phyloP scores from a whole-genome alignment of 2,797 vertebrate genomes.

The Malacoctenus gilli region DNA sequence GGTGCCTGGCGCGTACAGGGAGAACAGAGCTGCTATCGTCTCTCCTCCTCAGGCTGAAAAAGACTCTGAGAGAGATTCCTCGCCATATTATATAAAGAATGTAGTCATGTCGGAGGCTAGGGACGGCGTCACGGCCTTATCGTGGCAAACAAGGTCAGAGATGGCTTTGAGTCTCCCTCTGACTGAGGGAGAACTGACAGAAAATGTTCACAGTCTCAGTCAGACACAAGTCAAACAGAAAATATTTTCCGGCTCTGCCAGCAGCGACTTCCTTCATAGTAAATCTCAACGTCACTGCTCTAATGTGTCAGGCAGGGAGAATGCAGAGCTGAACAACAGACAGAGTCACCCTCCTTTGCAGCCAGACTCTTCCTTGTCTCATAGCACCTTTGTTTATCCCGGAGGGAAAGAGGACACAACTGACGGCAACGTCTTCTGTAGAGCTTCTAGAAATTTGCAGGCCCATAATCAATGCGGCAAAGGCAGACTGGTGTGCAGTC shows the following conservation, averaged over 20 bases:
- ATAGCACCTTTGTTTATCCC: slow-evolving; percentile 52
- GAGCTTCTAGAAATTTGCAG: slow-evolving; percentile 60
- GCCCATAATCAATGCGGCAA: slow-evolving; percentile 62
- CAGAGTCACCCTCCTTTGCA: slow-evolving; percentile 72
- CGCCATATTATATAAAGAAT: slow-evolving; percentile 70
- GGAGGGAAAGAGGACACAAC: slow-evolving; percentile 44
- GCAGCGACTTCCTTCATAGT: slow-evolving; percentile 27
- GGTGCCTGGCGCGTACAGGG: slow-evolving; percentile 74
- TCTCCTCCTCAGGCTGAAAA: slow-evolving; percentile 69
- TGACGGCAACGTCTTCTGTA: slow-evolving; percentile 65
- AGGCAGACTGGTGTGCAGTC: slow-evolving; percentile 72
- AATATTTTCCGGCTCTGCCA: slow-evolving; percentile 38
- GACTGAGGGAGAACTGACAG: slow-evolving; percentile 52
- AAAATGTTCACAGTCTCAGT: slow-evolving; percentile 47
- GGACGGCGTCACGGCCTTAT: slow-evolving; percentile 62
- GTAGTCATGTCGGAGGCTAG: slow-evolving; percentile 58
- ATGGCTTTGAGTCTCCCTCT: slow-evolving; percentile 60
- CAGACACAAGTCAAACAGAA: slow-evolving; percentile 54
- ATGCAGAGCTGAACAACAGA: slow-evolving; percentile 62
- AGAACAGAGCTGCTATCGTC: slow-evolving; percentile 65
- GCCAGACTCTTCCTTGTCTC: slow-evolving; percentile 59
- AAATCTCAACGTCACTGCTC: slow-evolving; percentile 38
- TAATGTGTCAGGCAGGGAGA: slow-evolving; percentile 29
- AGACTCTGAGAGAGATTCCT: slow-evolving; percentile 57
- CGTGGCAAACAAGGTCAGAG: slow-evolving; percentile 73